Evolutionary conservation across 2,888 invertebrate species (phyloP), one percentile per base, ranked within the genome.

Genomic region (Hecatera dysodea): DNA sequence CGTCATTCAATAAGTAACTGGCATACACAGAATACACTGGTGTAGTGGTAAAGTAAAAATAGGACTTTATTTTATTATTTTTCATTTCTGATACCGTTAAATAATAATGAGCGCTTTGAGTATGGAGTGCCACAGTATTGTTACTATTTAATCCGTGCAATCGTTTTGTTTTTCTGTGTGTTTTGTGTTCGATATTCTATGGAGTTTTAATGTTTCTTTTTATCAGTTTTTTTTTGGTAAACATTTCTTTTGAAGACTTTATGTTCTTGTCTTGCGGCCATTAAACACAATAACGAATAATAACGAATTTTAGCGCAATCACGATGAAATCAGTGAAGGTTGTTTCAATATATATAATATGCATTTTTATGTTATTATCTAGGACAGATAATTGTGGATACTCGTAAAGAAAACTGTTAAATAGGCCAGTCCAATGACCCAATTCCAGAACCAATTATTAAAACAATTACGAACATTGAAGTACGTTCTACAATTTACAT

Each of bases 401-500:
- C 7, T 33, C 2, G 29, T 39, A 15, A 17, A 22, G 33, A 44
- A 19, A 46, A 22, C 17, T 33, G 33, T 33, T 19, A 22, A 55
- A 72, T 42, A 56, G 22, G 19, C 3, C 33, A 75, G 11, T 48
- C n/a, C 53, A 36, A 17, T 75, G 42, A 59, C 76, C 67, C n/a
- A 72, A 24, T 75, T 70, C 17, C 48, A 48, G 24, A 57, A 33
- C 33, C 33, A 72, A 72, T 61, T 56, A 72, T 48, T 27, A 66
- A 60, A 68, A 75, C 39, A 67, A 55, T 64, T 50, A 64, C 33
- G 19, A 60, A 68, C 50, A 42, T 36, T 48, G 27, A 36, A 67
- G 33, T 67, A 53, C 44, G 60, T 60, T 55, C 22, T 44, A 24
- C 62, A 74, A 80, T 80, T 65, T 67, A 64, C 53, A 64, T 68